Evolutionary conservation across 2,888 invertebrate genomes (phyloP).

Genomic region (Torymus auratus): DNA sequence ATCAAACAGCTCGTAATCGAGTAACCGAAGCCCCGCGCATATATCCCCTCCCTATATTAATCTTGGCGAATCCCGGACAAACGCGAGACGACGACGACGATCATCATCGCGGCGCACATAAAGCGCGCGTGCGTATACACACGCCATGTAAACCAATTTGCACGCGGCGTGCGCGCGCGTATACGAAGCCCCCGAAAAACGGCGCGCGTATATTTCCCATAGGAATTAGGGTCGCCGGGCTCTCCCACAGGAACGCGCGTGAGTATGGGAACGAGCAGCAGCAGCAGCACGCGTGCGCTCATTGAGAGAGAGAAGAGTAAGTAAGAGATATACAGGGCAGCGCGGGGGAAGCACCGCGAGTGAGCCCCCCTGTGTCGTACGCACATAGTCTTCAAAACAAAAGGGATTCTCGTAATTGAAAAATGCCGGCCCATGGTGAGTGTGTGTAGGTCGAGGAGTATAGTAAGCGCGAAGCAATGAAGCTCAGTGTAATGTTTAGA

Average conservation of each 20-base stretch:
- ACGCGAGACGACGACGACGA: slow-evolving; percentile 49
- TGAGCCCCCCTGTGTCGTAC: not conserved
- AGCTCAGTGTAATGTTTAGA: not conserved
- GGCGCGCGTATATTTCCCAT: slow-evolving; percentile 74
- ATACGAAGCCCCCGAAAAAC: slow-evolving; percentile 59
- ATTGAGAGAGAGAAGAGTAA: slow-evolving; percentile 19
- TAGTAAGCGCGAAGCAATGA: no score
- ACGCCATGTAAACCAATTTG: slow-evolving; percentile 75
- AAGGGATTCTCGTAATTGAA: slow-evolving; percentile 52
- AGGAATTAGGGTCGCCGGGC: slow-evolving; percentile 69
- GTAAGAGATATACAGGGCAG: slow-evolving; percentile 1
- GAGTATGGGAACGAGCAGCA: slow-evolving; percentile 42
- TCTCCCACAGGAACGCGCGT: slow-evolving; percentile 71
- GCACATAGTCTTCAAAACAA: slow-evolving; percentile 29
- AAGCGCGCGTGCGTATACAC: slow-evolving; percentile 17
- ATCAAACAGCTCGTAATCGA: slow-evolving; percentile 39
- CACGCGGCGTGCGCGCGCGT: slow-evolving; percentile 69
- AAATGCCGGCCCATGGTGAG: slow-evolving; percentile 27
- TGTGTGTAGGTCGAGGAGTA: not conserved
- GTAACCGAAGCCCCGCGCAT: slow-evolving; percentile 10
- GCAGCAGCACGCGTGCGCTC: not conserved
- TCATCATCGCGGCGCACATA: slow-evolving; percentile 27
- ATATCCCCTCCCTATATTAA: slow-evolving; percentile 35
- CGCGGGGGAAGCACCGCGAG: slow-evolving; percentile 39
- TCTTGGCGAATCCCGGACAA: slow-evolving; percentile 26